Conservation (phyloP, 2,797 vertebrate species). For the Benthosema pterotum region DNA sequence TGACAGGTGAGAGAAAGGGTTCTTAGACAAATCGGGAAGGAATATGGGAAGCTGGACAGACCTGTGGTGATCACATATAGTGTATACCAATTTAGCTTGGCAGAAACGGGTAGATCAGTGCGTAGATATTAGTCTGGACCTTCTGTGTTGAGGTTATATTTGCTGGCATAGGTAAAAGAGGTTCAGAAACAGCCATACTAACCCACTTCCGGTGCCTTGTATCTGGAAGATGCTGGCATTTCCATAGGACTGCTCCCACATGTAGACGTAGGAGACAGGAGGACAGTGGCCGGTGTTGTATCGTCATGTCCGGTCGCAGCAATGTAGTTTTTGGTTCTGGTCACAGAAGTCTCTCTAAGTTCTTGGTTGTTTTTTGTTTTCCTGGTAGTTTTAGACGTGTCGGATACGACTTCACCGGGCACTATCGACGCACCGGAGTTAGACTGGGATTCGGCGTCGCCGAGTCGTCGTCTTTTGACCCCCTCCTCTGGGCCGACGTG, state of each 20-base stretch:
- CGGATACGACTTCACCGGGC: not conserved
- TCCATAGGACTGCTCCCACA: constrained; percentile 9
- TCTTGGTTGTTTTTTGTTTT: not conserved
- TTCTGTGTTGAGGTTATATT: too few relatives aligned
- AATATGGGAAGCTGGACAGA: too few relatives aligned
- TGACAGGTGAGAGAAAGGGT: too few relatives aligned
- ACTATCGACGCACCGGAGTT: not conserved
- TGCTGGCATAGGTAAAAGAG: too few relatives aligned
- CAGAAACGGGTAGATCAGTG: too few relatives aligned
- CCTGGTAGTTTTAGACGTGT: not conserved
- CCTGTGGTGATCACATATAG: too few relatives aligned
- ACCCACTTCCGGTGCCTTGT: constrained; percentile 44
- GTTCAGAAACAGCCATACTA: constrained; percentile 19
- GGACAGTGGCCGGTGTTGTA: not conserved
- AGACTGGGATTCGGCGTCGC: not conserved
- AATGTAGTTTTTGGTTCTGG: not conserved
- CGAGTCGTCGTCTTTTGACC: constrained; percentile 18
- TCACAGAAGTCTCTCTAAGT: not conserved
- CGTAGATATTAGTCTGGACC: too few relatives aligned
- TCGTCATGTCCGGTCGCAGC: not conserved
- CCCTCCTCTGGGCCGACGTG: not conserved
- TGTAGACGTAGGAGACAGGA: not conserved
- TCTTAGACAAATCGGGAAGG: too few relatives aligned
- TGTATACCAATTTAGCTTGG: too few relatives aligned
- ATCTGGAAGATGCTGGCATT: not conserved